Conservation (phyloP, 1,140 invertebrate species). For the Rhopalosiphum maidis region DNA sequence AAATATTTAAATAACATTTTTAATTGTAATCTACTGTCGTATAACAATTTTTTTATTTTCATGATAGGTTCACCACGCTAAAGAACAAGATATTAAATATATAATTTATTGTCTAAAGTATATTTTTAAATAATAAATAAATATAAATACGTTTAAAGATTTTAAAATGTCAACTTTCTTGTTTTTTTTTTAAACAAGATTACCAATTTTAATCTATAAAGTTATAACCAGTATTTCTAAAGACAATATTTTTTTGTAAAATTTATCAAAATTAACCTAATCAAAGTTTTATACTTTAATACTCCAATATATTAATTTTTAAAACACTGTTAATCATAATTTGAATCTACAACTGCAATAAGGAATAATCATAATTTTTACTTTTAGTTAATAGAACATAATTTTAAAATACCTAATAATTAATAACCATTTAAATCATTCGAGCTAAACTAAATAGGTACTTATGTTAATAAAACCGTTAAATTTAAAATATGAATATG, state of each 20-base stretch:
- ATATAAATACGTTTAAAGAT: not conserved
- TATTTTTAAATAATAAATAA: not conserved
- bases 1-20: too few relatives aligned
- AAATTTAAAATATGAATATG: not conserved
- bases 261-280: not conserved
- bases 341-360: not conserved
- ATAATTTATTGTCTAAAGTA: not conserved
- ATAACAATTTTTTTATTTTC: too few relatives aligned
- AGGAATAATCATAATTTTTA: not conserved
- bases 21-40: too few relatives aligned
- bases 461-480: not conserved
- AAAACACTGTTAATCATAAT: not conserved
- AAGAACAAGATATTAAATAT: too few relatives aligned
- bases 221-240: not conserved
- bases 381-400: not conserved
- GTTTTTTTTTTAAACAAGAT: not conserved
- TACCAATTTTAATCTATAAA: not conserved
- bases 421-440: not conserved
- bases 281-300: not conserved
- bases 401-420: not conserved
- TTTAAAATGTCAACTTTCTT: not conserved
- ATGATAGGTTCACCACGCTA: too few relatives aligned
- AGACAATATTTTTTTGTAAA: not conserved
- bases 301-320: not conserved
- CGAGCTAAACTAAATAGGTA: not conserved